Evolutionary conservation across 2,113 vertebrate genomes (phyloP).

Genomic region (Anser brachyrhynchus): DNA sequence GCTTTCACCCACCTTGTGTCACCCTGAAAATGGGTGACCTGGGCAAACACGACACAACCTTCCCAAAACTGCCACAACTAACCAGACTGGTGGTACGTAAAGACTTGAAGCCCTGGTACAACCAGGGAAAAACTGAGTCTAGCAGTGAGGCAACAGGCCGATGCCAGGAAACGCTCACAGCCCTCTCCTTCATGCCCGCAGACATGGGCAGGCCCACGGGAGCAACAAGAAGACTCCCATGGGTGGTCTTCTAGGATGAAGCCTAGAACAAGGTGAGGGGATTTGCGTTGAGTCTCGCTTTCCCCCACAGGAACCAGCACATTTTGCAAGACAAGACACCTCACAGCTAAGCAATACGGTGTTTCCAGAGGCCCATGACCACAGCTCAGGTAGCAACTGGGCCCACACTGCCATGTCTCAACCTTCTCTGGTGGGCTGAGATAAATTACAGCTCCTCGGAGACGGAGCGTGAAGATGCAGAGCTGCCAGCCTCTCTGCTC

Average conservation of each 20-base stretch:
- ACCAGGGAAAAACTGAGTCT: neutral
- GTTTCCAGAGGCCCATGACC: fast-evolving
- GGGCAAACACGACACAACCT: neutral
- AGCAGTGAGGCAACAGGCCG: neutral
- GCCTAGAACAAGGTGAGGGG: neutral
- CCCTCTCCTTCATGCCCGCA: neutral
- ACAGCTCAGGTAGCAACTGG: neutral
- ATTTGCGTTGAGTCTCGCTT: neutral
- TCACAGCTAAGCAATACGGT: neutral
- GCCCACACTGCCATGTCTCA: neutral
- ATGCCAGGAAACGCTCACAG: neutral
- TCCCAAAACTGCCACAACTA: neutral
- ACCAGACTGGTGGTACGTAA: neutral
- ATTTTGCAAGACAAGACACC: neutral
- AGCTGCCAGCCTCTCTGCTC: neutral
- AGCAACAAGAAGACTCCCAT: neutral
- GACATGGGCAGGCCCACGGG: fast-evolving
- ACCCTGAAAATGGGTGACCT: fast-evolving
- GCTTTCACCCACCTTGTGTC: neutral
- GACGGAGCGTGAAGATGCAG: neutral
- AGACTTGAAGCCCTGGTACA: neutral
- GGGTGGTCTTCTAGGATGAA: neutral
- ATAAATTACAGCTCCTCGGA: neutral
- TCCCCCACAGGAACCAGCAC: neutral
- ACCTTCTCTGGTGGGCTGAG: fast-evolving